A percentile compares a stretch with the other conserved stretches of the same genome.
phyloP scores from a whole-genome alignment of 2,888 invertebrate genomes.

The Erannis defoliaria region DNA sequence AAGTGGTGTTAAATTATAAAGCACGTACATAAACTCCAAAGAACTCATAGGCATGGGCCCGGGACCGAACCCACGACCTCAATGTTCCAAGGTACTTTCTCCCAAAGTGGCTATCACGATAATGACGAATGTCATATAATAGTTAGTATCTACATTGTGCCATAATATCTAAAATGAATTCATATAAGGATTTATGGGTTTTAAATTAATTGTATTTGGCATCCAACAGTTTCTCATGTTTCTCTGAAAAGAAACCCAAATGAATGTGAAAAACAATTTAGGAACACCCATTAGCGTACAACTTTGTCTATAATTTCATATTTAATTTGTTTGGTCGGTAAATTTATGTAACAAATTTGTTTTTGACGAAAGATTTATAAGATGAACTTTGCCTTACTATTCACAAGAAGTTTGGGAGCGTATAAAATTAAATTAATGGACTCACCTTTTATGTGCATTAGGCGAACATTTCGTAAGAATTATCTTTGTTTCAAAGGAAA shows the following conservation, averaged over 20 bases:
- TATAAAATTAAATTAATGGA: slow-evolving; percentile 30
- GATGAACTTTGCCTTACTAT: slow-evolving; percentile 41
- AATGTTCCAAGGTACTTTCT: no score
- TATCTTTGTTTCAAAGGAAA: slow-evolving; percentile 17
- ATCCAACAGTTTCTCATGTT: slow-evolving; percentile 44
- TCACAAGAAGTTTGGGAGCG: slow-evolving; percentile 23
- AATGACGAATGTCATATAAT: no score
- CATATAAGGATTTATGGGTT: no score
- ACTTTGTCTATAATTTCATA: slow-evolving; percentile 72
- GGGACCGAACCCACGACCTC: no score
- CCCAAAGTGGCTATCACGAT: no score
- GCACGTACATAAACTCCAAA: no score
- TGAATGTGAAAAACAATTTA: slow-evolving; percentile 67
- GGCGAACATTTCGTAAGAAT: slow-evolving; percentile 5
- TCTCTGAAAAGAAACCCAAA: slow-evolving; percentile 58
- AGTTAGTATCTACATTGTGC: no score
- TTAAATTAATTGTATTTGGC: slow-evolving; percentile 52
- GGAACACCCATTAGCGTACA: slow-evolving; percentile 67
- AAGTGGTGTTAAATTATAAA: no score
- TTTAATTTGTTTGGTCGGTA: slow-evolving; percentile 60
- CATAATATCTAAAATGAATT: no score
- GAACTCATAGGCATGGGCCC: no score
- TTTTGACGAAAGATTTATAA: slow-evolving; percentile 56
- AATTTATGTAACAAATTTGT: slow-evolving; percentile 65
- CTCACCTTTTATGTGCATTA: slow-evolving; percentile 18